Evolutionary conservation across 2,113 vertebrate species (phyloP), one percentile per base, ranked within the genome.

Genomic region (Stegastes partitus): DNA sequence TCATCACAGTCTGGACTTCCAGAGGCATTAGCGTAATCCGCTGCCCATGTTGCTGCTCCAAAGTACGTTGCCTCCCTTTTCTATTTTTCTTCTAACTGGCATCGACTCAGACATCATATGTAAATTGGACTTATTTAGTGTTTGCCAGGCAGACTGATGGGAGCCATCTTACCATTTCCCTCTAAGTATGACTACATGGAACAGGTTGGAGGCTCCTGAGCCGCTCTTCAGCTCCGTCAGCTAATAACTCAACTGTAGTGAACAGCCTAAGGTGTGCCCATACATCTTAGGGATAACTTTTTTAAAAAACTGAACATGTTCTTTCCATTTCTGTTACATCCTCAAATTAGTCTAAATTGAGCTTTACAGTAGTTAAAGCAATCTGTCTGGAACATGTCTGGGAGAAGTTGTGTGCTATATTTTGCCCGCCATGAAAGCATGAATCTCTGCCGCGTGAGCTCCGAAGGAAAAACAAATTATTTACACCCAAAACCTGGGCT

Each of bases 171-270:
- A 68, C 44, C 47, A 21, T 83, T 82, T 79, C 73, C 77, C 22
- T 22, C 66, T 81, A 42, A 23, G 11, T 34, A 57, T 79, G 75
- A 87, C 72, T 34, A 11, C 63, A 77, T 67, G 84, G 77, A 84
- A 79, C 69, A 78, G 56, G 73, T 86, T 58, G 25, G 65, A 79
- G 11, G 31, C 15, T 15, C 31, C 26, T 0, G 9, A 75, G 67
- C 3, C 53, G 34, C 21, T 63, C 11, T 77, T 59, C 56, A 84
- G 3, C 56, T 76, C 80, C 11, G 39, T 56, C 77, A 82, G 74
- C 62, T 72, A 87, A 74, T 84, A 78, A 82, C 26, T 87, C 84
- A 83, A 31, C 58, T 74, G 68, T 39, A 44, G 56, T 74, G 45
- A 66, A 58, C 45, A 51, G 58, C 12, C 23, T 54, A 57, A 69